Conservation (phyloP, 1,140 invertebrate species). For the Schlechtendalia chinensis region DNA sequence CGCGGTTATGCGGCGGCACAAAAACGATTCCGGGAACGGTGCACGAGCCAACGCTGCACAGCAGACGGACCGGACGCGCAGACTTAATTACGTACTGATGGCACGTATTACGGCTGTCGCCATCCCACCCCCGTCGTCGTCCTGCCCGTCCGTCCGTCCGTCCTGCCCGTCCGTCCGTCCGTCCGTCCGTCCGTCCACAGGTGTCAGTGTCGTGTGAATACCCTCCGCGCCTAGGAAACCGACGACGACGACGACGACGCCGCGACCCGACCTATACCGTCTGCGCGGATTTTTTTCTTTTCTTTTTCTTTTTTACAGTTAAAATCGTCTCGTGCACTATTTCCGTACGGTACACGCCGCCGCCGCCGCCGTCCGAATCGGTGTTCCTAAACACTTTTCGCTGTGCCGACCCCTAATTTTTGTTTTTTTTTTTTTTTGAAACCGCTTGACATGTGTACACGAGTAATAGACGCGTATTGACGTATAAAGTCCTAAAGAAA, state of each 20-base stretch:
- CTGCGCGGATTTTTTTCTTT: slow-evolving; percentile 10
- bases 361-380: background rate
- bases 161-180: background rate
- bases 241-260: background rate
- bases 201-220: slow-evolving; percentile 33
- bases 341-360: background rate
- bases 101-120: slow-evolving; percentile 47
- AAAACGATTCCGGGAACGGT: slow-evolving; percentile 35
- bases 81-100: slow-evolving; percentile 48
- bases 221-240: background rate
- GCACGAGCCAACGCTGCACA: background rate
- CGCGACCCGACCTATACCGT: slow-evolving; percentile 9
- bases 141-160: background rate
- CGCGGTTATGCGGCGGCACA: background rate
- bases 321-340: slow-evolving; percentile 28
- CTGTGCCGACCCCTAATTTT: too few species aligned
- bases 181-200: background rate
- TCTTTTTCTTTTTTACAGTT: slow-evolving; percentile 33
- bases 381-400: too few species aligned
- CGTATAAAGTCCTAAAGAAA: too few species aligned
- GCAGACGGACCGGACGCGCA: slow-evolving; percentile 15
- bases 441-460: too few species aligned
- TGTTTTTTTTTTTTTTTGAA: too few species aligned
- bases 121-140: background rate
- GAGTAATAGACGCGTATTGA: too few species aligned